Evolutionary conservation across 2,797 vertebrate genomes (phyloP).

Genomic region (Hipposideros larvatus): DNA sequence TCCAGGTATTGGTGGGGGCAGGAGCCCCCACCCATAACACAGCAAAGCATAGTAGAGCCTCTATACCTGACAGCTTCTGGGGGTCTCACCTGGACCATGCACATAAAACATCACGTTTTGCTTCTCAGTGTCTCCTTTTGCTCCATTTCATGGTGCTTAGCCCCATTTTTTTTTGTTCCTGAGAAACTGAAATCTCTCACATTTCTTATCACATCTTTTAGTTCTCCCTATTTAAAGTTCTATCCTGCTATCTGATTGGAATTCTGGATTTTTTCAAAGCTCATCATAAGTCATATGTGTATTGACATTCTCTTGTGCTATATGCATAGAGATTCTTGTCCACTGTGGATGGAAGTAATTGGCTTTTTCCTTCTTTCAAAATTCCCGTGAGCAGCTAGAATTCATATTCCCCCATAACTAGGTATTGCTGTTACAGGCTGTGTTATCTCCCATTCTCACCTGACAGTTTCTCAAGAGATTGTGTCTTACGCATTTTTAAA

Average conservation of each 20-base stretch:
- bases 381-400: neutral
- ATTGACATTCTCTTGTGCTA: neutral
- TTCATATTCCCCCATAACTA: neutral
- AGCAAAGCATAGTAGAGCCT: neutral
- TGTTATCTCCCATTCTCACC: neutral
- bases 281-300: neutral
- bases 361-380: constrained; percentile 1
- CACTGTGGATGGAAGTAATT: neutral
- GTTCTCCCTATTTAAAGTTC: constrained; percentile 31
- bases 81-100: neutral
- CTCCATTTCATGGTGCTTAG: neutral
- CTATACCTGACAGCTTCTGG: neutral
- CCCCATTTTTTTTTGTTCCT: neutral
- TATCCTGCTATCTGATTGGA: neutral
- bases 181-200: neutral
- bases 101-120: neutral
- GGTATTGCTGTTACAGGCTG: neutral
- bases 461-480: neutral
- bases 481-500: neutral
- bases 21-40: neutral
- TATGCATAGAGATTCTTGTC: neutral
- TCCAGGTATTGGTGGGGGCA: neutral
- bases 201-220: neutral
- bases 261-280: neutral
- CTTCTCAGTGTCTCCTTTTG: neutral